Conservation (phyloP, 2,113 vertebrate species). For the Malurus elegans region DNA sequence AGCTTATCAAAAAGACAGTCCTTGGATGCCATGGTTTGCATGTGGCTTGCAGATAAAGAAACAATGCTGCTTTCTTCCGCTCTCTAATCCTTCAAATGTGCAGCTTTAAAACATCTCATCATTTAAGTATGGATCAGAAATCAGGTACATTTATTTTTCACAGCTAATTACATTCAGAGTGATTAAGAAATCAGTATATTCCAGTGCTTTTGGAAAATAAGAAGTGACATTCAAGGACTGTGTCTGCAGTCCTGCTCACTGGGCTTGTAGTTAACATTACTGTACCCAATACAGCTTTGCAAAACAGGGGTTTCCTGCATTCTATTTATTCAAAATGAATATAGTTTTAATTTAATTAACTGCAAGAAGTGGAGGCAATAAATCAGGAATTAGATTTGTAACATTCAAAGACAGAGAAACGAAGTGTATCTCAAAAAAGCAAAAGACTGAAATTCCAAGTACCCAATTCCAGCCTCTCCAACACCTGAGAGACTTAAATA, state of each 20-base stretch:
- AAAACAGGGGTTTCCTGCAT: background rate
- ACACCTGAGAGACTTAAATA: fast-evolving
- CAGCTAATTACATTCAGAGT: background rate
- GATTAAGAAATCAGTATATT: background rate
- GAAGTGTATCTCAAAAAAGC: background rate
- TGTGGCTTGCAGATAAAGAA: constrained; percentile 53
- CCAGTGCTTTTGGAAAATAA: background rate
- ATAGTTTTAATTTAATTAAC: background rate
- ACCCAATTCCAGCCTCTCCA: background rate
- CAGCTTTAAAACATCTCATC: constrained; percentile 8
- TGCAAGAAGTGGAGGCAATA: background rate
- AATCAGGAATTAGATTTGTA: background rate
- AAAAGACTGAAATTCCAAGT: background rate
- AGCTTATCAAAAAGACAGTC: constrained; percentile 48
- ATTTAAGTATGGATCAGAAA: constrained; percentile 1
- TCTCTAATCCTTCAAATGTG: constrained; percentile 23
- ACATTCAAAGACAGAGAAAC: background rate
- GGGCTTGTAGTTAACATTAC: fast-evolving
- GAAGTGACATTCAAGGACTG: background rate
- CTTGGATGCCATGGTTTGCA: constrained; percentile 31
- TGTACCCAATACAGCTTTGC: background rate
- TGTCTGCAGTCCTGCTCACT: background rate
- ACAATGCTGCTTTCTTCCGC: background rate
- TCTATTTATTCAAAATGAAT: background rate
- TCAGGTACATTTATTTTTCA: background rate